A percentile compares a stretch with the other conserved stretches of the same genome.
These are phyloP conservation scores for Morphnarchus princeps DNA, from an alignment of 2,113 vertebrate species.

Conservation along the genomic window DNA sequence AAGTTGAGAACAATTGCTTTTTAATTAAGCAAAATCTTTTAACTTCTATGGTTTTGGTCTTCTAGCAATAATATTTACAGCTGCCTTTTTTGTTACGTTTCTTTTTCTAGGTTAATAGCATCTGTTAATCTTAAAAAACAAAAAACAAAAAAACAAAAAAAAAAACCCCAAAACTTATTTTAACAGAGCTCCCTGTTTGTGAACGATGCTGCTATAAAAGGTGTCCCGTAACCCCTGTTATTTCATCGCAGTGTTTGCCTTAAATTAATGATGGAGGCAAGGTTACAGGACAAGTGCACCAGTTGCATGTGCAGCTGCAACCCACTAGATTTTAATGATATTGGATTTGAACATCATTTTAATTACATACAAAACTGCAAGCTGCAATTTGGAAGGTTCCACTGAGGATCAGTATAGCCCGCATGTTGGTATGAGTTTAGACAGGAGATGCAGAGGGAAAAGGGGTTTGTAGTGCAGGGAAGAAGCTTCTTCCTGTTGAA, in stretches of 20 bases:
- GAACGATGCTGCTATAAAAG: background rate
- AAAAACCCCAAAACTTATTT: background rate
- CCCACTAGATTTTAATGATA: background rate
- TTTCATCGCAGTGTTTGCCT: background rate
- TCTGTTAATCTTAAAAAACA: background rate
- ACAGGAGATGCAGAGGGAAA: background rate
- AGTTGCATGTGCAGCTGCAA: background rate
- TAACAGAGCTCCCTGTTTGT: background rate
- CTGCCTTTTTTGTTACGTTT: background rate
- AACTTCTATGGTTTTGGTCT: background rate
- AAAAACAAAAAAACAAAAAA: too few species aligned
- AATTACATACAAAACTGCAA: background rate
- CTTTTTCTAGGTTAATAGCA: background rate
- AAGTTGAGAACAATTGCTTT: background rate
- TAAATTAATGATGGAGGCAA: background rate
- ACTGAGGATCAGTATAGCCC: background rate
- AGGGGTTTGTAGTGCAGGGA: background rate
- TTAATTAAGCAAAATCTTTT: background rate
- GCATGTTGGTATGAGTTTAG: rapidly evolving
- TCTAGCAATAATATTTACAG: background rate
- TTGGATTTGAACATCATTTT: background rate
- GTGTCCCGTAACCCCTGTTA: background rate
- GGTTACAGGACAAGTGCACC: background rate
- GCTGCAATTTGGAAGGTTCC: background rate
- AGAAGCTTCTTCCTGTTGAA: background rate